Evolutionary conservation across 2,113 vertebrate species (phyloP).

Genomic region (Notiomystis cincta): DNA sequence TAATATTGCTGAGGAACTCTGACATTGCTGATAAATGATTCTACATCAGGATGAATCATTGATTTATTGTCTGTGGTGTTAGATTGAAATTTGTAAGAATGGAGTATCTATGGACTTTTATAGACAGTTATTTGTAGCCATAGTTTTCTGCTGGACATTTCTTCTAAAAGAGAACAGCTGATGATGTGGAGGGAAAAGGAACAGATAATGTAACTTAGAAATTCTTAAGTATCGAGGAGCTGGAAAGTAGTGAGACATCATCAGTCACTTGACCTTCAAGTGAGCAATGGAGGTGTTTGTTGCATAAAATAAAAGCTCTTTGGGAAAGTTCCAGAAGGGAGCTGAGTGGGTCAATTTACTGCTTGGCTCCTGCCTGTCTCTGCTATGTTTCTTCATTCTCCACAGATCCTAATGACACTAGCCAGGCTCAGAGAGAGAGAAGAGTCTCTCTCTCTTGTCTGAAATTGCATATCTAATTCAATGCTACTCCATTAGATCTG

Average conservation of each 20-base stretch:
- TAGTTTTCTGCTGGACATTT: not conserved
- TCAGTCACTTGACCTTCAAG: constrained; percentile 49
- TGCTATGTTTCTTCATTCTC: not conserved
- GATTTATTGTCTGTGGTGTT: constrained; percentile 17
- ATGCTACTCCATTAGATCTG: not conserved
- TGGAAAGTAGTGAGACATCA: not conserved
- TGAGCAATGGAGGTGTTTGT: constrained; percentile 26
- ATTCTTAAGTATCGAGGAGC: not conserved
- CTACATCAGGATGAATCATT: not conserved
- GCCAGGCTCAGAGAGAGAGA: not conserved
- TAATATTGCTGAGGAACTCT: not conserved
- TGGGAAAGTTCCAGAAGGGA: constrained; percentile 10
- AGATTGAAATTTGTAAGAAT: constrained; percentile 32
- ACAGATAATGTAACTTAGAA: constrained; percentile 13
- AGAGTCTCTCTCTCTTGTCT: not conserved
- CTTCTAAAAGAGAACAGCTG: not conserved
- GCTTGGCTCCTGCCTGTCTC: constrained; percentile 36
- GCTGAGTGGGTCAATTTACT: constrained; percentile 45
- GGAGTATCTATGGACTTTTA: not conserved
- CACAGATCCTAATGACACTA: not conserved
- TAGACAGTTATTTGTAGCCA: not conserved
- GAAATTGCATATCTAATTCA: not conserved
- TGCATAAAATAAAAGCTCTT: not conserved
- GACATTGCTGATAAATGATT: constrained; percentile 39
- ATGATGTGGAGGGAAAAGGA: not conserved